Evolutionary conservation across 2,113 vertebrate genomes (phyloP), one percentile per base, ranked within the genome.

Genomic region (Notiomystis cincta): DNA sequence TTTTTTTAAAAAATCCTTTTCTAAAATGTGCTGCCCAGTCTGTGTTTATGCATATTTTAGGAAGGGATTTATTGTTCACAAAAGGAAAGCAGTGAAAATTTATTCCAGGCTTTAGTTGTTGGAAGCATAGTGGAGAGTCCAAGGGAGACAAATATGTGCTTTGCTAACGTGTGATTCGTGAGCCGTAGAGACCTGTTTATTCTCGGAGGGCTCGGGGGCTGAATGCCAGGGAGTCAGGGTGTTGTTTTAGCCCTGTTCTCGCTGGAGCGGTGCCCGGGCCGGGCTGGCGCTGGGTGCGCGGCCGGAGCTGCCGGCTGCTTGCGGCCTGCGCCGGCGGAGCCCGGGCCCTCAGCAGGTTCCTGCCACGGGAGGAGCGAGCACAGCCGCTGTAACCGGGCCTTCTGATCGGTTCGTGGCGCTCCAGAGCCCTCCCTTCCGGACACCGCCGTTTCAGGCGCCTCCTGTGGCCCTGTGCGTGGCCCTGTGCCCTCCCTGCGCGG

Each of bases 401-500:
- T 33, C 77, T 56, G 6, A 56, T 35, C 51, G 47, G 82, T 25
- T 53, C 30, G 15, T 3, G 21, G 8, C 15, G 60, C 56, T n/a
- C 20, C 15, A 81, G 23, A 14, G 35, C 17, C 65, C 72, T 62
- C 5, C 0, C 50, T 67, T 14, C 27, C 57, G 25, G 72, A 38
- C 69, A 6, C 33, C n/a, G 31, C 33, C 13, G 1, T 31, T 47
- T 17, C 69, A 53, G 47, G 40, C 0, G 5, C 0, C 71, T 69
- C 40, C 71, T 33, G 35, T 9, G 86, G 40, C 3, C 22, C 57
- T 20, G 8, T 1, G 1, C 0, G 0, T 1, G 6, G 60, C 50
- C 42, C 47, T 45, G 42, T 82, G 47, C 37, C 37, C 28, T 56
- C 21, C 40, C 28, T 18, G 22, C 27, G 14, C 8, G 56, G 37